Evolutionary conservation across 1,140 invertebrate species (phyloP), one percentile per base, ranked within the genome.

Genomic region (Batillaria attramentaria): DNA sequence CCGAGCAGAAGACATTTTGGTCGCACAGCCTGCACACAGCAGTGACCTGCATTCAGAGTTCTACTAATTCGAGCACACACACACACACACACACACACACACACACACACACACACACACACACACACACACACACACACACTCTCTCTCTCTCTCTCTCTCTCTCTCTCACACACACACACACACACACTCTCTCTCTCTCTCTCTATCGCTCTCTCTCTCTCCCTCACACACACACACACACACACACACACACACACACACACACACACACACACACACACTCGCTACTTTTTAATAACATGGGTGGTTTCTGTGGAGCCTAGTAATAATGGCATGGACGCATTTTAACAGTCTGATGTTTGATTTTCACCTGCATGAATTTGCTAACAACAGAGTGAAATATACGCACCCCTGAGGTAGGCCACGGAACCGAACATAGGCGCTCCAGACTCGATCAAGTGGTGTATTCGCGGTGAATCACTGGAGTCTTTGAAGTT

Each of bases 351-450:
- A n/a, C n/a, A n/a, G n/a, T n/a, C n/a, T n/a, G n/a, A n/a, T n/a
- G n/a, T n/a, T n/a, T n/a, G n/a, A n/a, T n/a, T n/a, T n/a, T n/a
- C n/a, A n/a, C n/a, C n/a, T n/a, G n/a, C n/a, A n/a, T n/a, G n/a
- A n/a, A n/a, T n/a, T n/a, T n/a, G n/a, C n/a, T n/a, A n/a, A n/a
- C n/a, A n/a, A n/a, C n/a, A n/a, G n/a, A n/a, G n/a, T n/a, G n/a
- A n/a, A 88, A 43, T 18, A 70, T n/a, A 41, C 46, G 50, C 70
- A 87, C 87, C 86, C 85, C 83, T 84, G 10, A 87, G 77, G 76
- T 86, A 86, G 4, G 86, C 86, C 1, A 88, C 87, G n/a, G 85
- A 87, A 10, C 86, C 87, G 78, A 88, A 88, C 82, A 87, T 88
- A 24, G 83, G 77, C 5, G 72, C 60, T 1, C 77, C 74, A 3